Percentiles rank a stretch among this genome's conserved stretches.
Evolutionary conservation across 2,113 vertebrate genomes (phyloP).

Genomic region (Cyanoramphus novaezelandiae): DNA sequence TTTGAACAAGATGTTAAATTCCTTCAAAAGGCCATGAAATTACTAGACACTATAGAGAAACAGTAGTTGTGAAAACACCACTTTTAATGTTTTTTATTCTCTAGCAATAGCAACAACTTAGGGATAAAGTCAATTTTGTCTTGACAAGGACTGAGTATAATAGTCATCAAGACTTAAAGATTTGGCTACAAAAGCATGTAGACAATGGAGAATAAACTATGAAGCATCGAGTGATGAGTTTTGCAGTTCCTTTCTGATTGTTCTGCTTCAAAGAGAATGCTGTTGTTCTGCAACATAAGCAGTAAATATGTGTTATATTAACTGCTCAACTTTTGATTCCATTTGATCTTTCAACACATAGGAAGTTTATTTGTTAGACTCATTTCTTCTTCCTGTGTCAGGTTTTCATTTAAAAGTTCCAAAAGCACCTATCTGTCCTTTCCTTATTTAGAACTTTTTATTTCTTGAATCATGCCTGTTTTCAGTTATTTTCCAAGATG

Average conservation of each 20-base stretch:
- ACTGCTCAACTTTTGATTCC: not conserved
- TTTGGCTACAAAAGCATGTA: not conserved
- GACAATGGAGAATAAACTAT: not conserved
- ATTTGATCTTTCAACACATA: conserved; percentile 28
- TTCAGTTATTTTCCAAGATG: conserved; percentile 35
- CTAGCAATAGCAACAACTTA: not conserved
- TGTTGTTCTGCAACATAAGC: not conserved
- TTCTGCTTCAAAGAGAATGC: not conserved
- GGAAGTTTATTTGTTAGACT: conserved; percentile 18
- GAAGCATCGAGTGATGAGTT: not conserved
- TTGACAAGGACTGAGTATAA: not conserved
- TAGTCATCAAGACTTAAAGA: not conserved
- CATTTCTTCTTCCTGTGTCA: conserved; percentile 30
- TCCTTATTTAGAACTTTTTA: conserved; percentile 23
- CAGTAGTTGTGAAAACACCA: not conserved
- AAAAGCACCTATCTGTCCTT: not conserved
- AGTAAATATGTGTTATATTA: conserved; percentile 32
- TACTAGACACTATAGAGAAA: not conserved
- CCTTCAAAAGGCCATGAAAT: not conserved
- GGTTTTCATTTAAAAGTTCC: conserved; percentile 51
- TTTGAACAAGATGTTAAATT: not conserved
- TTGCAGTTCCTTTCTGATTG: not conserved
- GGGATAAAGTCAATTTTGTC: not conserved
- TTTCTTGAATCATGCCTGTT: conserved; percentile 2
- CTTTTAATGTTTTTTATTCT: not conserved